Evolutionary conservation across 30 jellyfish, hydroid and myxozoan genomes (phyloP), one percentile per base, ranked within the genome.

Genomic region (Aurelia sp.): DNA sequence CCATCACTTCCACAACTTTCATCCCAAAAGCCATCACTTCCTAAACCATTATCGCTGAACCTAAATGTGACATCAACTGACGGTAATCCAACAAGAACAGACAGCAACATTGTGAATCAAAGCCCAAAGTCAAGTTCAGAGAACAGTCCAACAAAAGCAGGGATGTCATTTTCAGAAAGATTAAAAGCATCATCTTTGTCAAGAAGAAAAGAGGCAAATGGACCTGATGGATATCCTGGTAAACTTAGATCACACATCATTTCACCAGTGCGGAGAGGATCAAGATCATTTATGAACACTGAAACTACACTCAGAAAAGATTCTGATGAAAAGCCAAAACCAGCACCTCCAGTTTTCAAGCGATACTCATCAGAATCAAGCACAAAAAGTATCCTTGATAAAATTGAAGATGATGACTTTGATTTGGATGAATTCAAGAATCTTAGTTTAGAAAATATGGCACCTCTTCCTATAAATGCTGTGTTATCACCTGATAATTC

Each of bases 181-280:
- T 62, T 84, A 12, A 72, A 72, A 22, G 93, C 93, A 3, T 72
- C 93, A 16, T 72, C 93, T 7, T 69, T 84, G 9, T 72, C 93
- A 31, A 72, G 88, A 13, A 72, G 83, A 31, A 59, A 76, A 19
- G 93, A 84, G 35, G 82, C 69, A 27, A 72, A 61, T 72, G 69
- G 19, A 3, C 63, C 87, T 53, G 86, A 73, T 61, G 84, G 84
- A 17, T 57, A 30, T 4, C 51, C 71, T 44, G 71, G 76, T 38
- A 72, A 72, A 50, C 70, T 64, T 19, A 76, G 82, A n/a, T 84
- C 93, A 44, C 93, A 84, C 24, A 82, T 82, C 18, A 72, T 84
- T 8, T 72, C 93, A 50, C 93, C 93, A 5, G 76, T 73, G 7
- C 74, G 93, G 20, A 72, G 93, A 8, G 93, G 93, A 44, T 84